Percentiles rank a stretch among this genome's conserved stretches.
Conservation (phyloP, 1,140 invertebrate species). For the Delia radicum region DNA sequence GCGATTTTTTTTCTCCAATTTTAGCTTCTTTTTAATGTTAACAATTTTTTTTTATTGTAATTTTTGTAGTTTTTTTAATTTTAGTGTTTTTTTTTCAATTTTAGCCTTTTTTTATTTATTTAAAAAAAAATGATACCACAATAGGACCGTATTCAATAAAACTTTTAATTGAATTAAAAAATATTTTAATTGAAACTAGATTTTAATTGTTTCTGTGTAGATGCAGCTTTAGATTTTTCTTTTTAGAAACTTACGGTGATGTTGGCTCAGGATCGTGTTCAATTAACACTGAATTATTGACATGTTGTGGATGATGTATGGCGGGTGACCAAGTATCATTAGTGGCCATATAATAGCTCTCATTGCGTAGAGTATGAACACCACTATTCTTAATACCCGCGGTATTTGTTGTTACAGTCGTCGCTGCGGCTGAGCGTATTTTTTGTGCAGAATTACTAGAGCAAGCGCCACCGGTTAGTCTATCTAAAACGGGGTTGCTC, state of each 20-base stretch:
- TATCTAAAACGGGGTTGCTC: conserved; percentile 80
- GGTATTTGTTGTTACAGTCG: conserved; percentile 2
- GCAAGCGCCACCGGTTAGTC: conserved; percentile 71
- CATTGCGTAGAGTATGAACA: conserved; percentile 64
- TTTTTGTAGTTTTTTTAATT: too few species aligned
- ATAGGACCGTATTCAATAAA: too few species aligned
- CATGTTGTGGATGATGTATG: conserved; percentile 34
- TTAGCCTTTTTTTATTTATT: too few species aligned
- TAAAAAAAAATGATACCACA: too few species aligned
- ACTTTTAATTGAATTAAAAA: too few species aligned
- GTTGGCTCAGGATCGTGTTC: conserved; percentile 64
- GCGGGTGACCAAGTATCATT: conserved; percentile 57
- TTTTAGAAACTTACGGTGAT: conserved; percentile 45
- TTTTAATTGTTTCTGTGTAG: too few species aligned
- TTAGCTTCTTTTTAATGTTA: too few species aligned
- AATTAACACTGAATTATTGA: conserved; percentile 62
- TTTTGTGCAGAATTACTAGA: conserved; percentile 41
- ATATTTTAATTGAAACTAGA: too few species aligned
- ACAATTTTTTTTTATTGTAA: too few species aligned
- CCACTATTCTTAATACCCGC: conserved; percentile 29
- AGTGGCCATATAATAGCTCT: conserved; percentile 83
- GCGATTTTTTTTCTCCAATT: too few species aligned
- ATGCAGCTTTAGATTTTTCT: background rate
- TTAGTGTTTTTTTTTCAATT: too few species aligned
- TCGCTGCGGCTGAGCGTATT: conserved; percentile 32